A percentile compares a stretch with the other conserved stretches of the same genome.
Conservation (phyloP, 2,888 invertebrate species). For the Myopa testacea region DNA sequence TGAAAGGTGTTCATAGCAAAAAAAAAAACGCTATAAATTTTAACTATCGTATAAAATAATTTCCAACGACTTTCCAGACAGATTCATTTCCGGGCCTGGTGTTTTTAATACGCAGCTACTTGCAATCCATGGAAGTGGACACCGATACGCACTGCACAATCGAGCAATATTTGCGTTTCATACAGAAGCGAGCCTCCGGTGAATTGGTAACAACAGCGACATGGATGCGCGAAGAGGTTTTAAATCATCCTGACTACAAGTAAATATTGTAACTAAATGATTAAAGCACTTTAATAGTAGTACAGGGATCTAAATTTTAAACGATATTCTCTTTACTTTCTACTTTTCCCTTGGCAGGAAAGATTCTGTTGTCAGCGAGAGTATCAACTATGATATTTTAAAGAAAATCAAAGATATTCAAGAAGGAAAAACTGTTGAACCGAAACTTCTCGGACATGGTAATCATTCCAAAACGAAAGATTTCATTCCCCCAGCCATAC, state of each 20-base stretch:
- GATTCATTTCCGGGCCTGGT: slow-evolving; percentile 94
- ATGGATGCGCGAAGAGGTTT: slow-evolving; percentile 93
- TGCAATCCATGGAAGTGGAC: slow-evolving; percentile 96
- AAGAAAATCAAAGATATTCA: slow-evolving; percentile 81
- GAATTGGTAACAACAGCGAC: slow-evolving; percentile 92
- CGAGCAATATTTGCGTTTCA: slow-evolving; percentile 94
- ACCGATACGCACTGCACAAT: slow-evolving; percentile 98
- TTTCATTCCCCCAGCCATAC: slow-evolving; percentile 83
- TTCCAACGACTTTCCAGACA: slow-evolving; percentile 67
- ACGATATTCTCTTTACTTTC: not conserved
- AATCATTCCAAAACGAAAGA: slow-evolving; percentile 84
- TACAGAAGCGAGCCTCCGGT: slow-evolving; percentile 88
- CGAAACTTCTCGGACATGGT: slow-evolving; percentile 80
- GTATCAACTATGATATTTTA: slow-evolving; percentile 91
- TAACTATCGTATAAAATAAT: not conserved
- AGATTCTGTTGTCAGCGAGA: slow-evolving; percentile 90
- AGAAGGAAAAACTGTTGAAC: slow-evolving; percentile 77
- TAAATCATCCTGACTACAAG: slow-evolving; percentile 90
- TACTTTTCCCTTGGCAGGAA: slow-evolving; percentile 67
- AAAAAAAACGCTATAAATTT: not conserved
- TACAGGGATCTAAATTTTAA: not conserved
- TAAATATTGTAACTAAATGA: slow-evolving; percentile 66
- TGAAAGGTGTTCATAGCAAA: not conserved
- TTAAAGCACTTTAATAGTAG: not conserved
- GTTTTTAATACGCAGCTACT: slow-evolving; percentile 92